Base-by-base conservation (phyloP, 2,888 invertebrate genomes). In the Cataglyphis altisquamis region DNA sequence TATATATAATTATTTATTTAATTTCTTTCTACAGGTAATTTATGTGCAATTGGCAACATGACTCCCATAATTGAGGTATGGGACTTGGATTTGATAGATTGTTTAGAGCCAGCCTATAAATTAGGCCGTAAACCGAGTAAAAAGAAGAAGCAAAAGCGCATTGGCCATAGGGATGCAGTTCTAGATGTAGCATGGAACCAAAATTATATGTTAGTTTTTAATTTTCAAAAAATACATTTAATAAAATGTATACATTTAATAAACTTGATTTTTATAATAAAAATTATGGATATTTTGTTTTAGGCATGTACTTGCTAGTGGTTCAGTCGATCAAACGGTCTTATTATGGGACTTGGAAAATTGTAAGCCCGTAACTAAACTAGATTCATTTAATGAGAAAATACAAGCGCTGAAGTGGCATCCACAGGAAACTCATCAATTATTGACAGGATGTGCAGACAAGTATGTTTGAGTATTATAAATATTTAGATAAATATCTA, bases 31-130 rank as follows among this genome's bases (percentile, higher is more conserved):
- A 25, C 83, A 96, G 97, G 97, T 25, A 99, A 98, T 95, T 96
- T 98, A 90, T 97, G 98, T 91, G 99, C 99, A 0, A 96, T 99
- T 82, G 99, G 99, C 15, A 97, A 97, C 52, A 99, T 99, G 98
- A 97, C 97, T 86, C 97, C 98, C 0, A 96, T 98, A 62, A 99
- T 99, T 82, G 98, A 98, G 91, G 97, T 99, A n/a, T 99, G 99
- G 99, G 99, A 99, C 95, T 95, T 99, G 63, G 99, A 99, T 95
- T 96, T 99, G 83, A 97, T 99, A 88, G 98, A 99, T 93, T 97
- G 97, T 83, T 95, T 99, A 60, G 98, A 98, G 93, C 98, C 99
- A 0, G 97, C 97, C 0, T 98, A 97, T 93, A 97, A 96, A 90
- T 96, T 99, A 39, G 98, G 98, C 8, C 96, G 96, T 86, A 97